Percentiles rank a stretch among this genome's conserved stretches.
Conservation (phyloP, 2,113 vertebrate genomes). For the Euleptes europaea region DNA sequence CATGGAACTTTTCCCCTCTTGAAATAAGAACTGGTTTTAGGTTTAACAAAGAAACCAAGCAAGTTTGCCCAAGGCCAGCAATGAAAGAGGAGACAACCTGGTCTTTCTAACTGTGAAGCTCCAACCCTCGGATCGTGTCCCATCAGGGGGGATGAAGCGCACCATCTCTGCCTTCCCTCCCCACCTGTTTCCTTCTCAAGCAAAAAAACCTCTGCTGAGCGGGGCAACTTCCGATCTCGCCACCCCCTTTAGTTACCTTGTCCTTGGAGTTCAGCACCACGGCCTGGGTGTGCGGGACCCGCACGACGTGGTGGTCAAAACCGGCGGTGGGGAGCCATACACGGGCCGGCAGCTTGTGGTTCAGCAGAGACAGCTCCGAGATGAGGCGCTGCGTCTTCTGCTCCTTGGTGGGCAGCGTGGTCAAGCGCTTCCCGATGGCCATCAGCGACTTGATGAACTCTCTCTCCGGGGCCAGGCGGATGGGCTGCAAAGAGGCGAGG, state of each 20-base stretch:
- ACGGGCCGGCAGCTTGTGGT: slow-evolving; percentile 92
- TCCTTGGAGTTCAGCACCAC: slow-evolving; percentile 97
- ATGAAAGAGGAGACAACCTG: no score
- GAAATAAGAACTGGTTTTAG: no score
- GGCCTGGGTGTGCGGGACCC: slow-evolving; percentile 92
- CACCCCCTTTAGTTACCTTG: slow-evolving; percentile 77
- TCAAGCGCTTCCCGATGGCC: slow-evolving; percentile 92
- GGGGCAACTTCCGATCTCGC: no score
- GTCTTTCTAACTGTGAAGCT: no score
- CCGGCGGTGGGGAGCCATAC: slow-evolving; percentile 93
- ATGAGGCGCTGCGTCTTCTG: slow-evolving; percentile 94
- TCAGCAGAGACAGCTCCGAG: slow-evolving; percentile 93
- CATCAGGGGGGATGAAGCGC: no score
- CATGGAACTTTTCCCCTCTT: no score
- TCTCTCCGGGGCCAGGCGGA: slow-evolving; percentile 89
- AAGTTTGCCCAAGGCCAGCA: no score
- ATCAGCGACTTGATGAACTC: slow-evolving; percentile 96
- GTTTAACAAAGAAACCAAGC: no score
- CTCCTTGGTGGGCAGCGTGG: slow-evolving; percentile 94
- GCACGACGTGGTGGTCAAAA: slow-evolving; percentile 91
- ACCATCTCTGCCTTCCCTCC: no score
- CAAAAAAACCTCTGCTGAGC: no score
- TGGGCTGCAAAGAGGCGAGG: slow-evolving; percentile 72
- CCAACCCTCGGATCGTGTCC: no score
- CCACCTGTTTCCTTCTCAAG: no score